Evolutionary conservation across 2,797 vertebrate species (phyloP), one percentile per base, ranked within the genome.

Genomic region (Darevskia nairensis): DNA sequence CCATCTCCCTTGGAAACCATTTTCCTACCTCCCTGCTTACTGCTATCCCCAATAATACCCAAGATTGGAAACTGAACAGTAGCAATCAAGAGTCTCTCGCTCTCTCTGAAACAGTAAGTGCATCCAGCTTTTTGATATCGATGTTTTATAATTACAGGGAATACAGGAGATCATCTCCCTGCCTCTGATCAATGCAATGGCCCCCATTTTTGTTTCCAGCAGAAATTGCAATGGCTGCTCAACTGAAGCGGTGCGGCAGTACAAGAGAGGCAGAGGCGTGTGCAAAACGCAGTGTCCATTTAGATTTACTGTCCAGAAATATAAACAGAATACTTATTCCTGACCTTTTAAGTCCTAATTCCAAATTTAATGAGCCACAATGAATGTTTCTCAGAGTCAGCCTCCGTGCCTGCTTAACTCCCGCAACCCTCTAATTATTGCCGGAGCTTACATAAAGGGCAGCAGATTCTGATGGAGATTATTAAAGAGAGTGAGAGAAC

Each of bases 341-440:
- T 96, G 91, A 96, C 94, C 94, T 96, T 96, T 96, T 94, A 96
- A 97, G 94, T 85, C 94, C 90, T 96, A 94, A 96, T 96, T 97
- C 96, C 91, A 94, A 94, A 96, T 96, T 95, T 97, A 96, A 97
- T 91, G 94, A 96, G 92, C 94, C 95, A 95, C 93, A 94, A 93
- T 95, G 95, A 96, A 94, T 89, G 92, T 94, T 96, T 90, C 92
- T 97, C 93, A 93, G 94, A 96, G 93, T 93, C 92, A 89, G 92
- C 91, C 92, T 95, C 89, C 76, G 80, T 71, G 92, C 92, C 94
- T 96, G 90, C 93, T 96, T 96, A 95, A 96, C 94, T 94, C 88
- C 91, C 92, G 92, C 87, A 92, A 93, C 94, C 89, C 93, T 93
- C 93, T 96, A 96, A 97, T 97, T 96, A 96, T 89, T 83, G 90